Conservation (phyloP, 2,888 invertebrate genomes). For the Noctua comes region DNA sequence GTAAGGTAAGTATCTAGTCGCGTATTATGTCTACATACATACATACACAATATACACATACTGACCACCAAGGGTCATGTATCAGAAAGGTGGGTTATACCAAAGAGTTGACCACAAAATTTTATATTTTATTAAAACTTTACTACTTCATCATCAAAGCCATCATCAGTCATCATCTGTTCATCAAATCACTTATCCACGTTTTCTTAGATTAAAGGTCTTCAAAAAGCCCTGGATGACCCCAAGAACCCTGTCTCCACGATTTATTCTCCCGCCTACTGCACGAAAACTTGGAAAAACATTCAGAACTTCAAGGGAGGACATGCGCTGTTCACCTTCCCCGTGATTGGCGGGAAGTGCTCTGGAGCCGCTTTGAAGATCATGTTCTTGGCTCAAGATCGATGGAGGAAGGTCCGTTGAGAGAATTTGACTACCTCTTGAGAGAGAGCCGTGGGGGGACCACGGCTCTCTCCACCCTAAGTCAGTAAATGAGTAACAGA, state of each 20-base stretch:
- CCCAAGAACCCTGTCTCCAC: constrained; percentile 94
- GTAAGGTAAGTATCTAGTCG: constrained; percentile 90
- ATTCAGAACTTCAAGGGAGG: constrained; percentile 93
- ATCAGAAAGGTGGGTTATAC: no score
- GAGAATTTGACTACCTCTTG: not conserved
- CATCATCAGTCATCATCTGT: no score
- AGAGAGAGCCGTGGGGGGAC: not conserved
- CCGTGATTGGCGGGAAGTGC: constrained; percentile 97
- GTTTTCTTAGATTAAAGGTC: constrained; percentile 93
- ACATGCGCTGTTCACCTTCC: constrained; percentile 97
- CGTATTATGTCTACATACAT: not conserved
- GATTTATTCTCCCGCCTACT: constrained; percentile 96
- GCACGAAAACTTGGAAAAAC: constrained; percentile 93
- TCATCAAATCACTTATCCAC: not conserved
- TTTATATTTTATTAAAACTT: not conserved
- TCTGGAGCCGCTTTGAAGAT: constrained; percentile 99
- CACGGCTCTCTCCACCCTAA: not conserved
- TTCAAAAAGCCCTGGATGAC: constrained; percentile 93
- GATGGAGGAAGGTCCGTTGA: constrained; percentile 92
- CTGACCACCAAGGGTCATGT: no score
- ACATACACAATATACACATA: no score
- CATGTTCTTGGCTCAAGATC: constrained; percentile 96
- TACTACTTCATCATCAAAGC: not conserved
- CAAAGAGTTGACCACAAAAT: no score
- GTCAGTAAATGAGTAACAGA: not conserved